Evolutionary conservation across 2,888 invertebrate genomes (phyloP), one percentile per base, ranked within the genome.

Genomic region (Deilephila porcellus): DNA sequence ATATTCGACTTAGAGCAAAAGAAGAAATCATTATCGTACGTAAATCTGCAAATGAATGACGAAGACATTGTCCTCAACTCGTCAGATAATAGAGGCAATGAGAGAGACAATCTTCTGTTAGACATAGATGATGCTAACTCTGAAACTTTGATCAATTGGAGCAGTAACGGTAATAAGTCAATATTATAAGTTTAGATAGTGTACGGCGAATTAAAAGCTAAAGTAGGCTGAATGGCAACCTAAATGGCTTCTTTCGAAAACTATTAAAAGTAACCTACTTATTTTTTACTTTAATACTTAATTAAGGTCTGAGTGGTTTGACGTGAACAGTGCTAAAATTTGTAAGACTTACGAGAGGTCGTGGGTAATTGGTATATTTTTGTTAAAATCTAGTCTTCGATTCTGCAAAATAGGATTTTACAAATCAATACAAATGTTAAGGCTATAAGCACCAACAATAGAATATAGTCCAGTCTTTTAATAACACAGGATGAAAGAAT

Each of bases 1-100:
- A 94, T 95, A 81, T 95, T 95, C 78, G 95, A 95, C 78, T 81
- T 95, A 52, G 93, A 90, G 79, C 92, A 93, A 76, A 94, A 93
- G 79, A 93, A 90, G 74, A 93, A 93, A 74, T 92, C 93, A 56
- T 78, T 93, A 2, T 94, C 94, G 0, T 94, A 94, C 76, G 93
- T 94, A 0, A 94, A 93, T 76, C 82, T 94, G 11, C 91, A 93
- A 80, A 85, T 86, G 0, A 90, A 90, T 64, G 94, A 94, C 74
- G 92, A 93, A 73, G 93, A 93, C 62, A 76, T 93, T 29, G 92
- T 93, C 0, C 83, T 91, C 37, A 83, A 84, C 11, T 81, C 85
- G 0, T 87, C 84, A 67, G 85, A 88, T 19, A 82, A 81, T 29
- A 80, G 77, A 45, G 85, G 81, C 3, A 80, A 81, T 75, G 88